Base-by-base conservation (phyloP, 2,888 invertebrate genomes). In the Smittia aterrima region DNA sequence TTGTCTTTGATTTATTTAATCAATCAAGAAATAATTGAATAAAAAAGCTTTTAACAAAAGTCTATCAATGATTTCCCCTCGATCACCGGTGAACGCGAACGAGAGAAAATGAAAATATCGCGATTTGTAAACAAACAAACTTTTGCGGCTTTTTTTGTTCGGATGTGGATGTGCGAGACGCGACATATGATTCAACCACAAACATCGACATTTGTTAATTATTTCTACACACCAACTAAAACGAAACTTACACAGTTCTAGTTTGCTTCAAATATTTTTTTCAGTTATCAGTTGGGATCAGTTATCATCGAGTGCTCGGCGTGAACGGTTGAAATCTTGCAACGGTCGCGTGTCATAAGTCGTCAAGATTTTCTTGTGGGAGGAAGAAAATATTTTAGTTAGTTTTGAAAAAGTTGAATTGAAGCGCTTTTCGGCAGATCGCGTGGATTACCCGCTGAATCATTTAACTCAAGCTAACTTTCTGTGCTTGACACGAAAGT, bases 221-320 rank as follows among this genome's bases (percentile, higher is more conserved):
- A 7, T 18, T 18, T 58, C 18, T 58, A 18, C 58, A 18, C 58
- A 47, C 47, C n/a, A 11, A 47, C 2, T n/a, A 2, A 47, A 3
- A 3, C 11, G 47, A n/a, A 47, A 16, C 47, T 47, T 16, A 47
- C 47, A 47, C 47, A 47, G 11, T 13, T 47, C 16, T 11, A 47
- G 47, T 47, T 6, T 13, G 11, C n/a, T 47, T 32, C 38, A 38
- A 18, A 9, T 9, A 20, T 20, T 67, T 40, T 16, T 66, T 67
- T 40, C 20, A n/a, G 13, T 67, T 67, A 67, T 67, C 67, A 67
- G 20, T 20, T 32, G 16, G 16, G 18, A 67, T 70, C 70, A 70
- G 70, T 70, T 70, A 70, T 70, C 70, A 16, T 70, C 24, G 41
- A 13, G 27, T 53, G 54, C 70, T 70, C 54, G 70, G 7, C 6